Percentiles rank a stretch among this genome's conserved stretches.
Evolutionary conservation across 1,140 invertebrate genomes (phyloP).

Genomic region (Drosophila pseudoobscura): DNA sequence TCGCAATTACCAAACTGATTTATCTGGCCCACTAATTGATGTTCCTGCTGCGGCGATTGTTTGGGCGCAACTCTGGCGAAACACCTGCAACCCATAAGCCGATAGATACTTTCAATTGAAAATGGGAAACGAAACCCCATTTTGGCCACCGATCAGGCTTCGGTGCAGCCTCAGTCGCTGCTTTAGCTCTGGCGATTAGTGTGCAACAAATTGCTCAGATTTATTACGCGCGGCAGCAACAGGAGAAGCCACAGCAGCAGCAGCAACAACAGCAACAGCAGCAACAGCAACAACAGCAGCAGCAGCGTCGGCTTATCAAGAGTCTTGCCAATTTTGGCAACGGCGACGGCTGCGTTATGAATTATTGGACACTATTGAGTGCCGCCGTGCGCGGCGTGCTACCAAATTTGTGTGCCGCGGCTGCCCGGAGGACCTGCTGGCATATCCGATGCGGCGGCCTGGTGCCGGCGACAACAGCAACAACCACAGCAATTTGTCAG

Average conservation of each 20-base stretch:
- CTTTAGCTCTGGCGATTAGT: conserved; percentile 65
- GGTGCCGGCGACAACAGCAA: conserved; percentile 45
- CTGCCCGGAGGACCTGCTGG: conserved; percentile 66
- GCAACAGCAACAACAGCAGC: conserved; percentile 13
- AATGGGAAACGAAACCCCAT: conserved; percentile 8
- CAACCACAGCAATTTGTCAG: conserved; percentile 72
- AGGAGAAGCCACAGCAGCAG: conserved; percentile 15
- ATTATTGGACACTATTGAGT: conserved; percentile 81
- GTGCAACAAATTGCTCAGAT: conserved; percentile 79
- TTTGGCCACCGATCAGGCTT: conserved; percentile 40
- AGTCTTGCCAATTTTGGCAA: conserved; percentile 75
- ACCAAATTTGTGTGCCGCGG: conserved; percentile 76
- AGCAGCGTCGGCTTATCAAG: conserved; percentile 63
- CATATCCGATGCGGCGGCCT: conserved; percentile 48
- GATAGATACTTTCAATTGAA: conserved; percentile 75
- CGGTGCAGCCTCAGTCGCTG: conserved; percentile 16
- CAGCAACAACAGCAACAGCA: conserved; percentile 10
- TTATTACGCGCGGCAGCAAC: conserved; percentile 67
- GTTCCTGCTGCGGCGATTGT: conserved; percentile 44
- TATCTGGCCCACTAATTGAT: conserved; percentile 63
- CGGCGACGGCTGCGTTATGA: conserved; percentile 68
- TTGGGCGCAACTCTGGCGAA: conserved; percentile 39
- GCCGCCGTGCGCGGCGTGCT: conserved; percentile 73
- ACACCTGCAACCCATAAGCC: conserved; percentile 74
- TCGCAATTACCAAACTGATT: conserved; percentile 55